phyloP scores from a whole-genome alignment of 2,797 vertebrate species.

The Pantherophis vulpinus region DNA sequence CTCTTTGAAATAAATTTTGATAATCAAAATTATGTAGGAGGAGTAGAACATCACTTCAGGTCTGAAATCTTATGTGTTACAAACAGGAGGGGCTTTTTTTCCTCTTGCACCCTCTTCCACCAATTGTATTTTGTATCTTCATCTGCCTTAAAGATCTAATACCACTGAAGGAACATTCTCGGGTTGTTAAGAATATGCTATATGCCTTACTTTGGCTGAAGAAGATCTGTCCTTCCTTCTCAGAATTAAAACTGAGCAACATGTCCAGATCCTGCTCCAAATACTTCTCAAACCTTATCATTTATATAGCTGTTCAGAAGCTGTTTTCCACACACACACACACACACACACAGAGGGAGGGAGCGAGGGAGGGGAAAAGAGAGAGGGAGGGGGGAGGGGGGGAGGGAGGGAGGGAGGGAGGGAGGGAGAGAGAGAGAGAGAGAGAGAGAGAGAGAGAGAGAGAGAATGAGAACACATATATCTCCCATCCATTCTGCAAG shows the following conservation, averaged over 20 bases:
- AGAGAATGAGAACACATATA: background rate
- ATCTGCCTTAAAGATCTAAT: background rate
- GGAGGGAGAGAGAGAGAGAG: too few species aligned
- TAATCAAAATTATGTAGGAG: background rate
- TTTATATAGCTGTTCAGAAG: background rate
- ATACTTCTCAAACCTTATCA: background rate
- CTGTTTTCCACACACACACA: background rate
- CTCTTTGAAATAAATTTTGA: background rate
- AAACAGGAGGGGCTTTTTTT: background rate
- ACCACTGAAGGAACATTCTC: background rate
- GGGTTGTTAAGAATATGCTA: background rate
- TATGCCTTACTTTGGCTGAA: background rate
- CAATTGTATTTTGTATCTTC: background rate
- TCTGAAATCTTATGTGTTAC: background rate
- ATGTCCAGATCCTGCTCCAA: background rate
- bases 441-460: too few species aligned
- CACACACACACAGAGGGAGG: too few species aligned
- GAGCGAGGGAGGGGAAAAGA: too few species aligned
- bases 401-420: too few species aligned
- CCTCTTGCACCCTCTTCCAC: background rate
- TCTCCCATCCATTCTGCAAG: background rate
- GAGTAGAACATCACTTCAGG: background rate
- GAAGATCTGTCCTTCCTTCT: background rate
- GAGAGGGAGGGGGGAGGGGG: too few species aligned
- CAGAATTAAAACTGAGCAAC: background rate